These are phyloP conservation scores for Seriola quinqueradiata DNA, from an alignment of 2,113 vertebrate species.

Conservation along the genomic window DNA sequence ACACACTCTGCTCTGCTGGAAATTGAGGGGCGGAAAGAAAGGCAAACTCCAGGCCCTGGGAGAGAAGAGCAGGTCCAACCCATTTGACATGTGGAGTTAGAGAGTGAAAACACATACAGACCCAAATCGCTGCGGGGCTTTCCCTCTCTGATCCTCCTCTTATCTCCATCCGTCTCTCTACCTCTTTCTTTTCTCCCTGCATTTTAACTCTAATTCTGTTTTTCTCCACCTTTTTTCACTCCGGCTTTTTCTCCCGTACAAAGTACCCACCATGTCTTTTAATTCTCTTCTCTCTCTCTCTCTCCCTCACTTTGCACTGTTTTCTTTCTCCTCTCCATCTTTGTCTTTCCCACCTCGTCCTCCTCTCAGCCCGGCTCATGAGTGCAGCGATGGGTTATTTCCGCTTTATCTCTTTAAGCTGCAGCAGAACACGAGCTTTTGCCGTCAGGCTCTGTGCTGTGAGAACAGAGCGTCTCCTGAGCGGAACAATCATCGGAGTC, in stretches of 20 bases:
- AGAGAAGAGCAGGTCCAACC: slow-evolving; percentile 50
- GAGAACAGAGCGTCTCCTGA: slow-evolving; percentile 19
- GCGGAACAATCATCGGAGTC: slow-evolving; percentile 18
- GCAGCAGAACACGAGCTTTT: slow-evolving; percentile 49
- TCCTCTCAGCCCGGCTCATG: slow-evolving; percentile 22
- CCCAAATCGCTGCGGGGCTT: slow-evolving; percentile 28
- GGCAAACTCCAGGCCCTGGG: slow-evolving; percentile 36
- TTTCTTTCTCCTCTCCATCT: neutral
- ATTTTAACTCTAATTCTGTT: slow-evolving; percentile 8
- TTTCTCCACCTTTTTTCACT: neutral
- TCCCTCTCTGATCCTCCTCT: slow-evolving; percentile 44
- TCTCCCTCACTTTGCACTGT: neutral
- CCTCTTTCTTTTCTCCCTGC: neutral
- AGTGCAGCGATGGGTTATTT: slow-evolving; percentile 37
- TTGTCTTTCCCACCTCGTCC: slow-evolving; percentile 14
- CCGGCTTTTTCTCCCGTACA: neutral
- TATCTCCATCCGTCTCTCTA: slow-evolving; percentile 15
- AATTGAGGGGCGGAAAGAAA: slow-evolving; percentile 46
- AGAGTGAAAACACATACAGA: slow-evolving; percentile 45
- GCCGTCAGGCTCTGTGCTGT: slow-evolving; percentile 29
- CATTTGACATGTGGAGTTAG: slow-evolving; percentile 62
- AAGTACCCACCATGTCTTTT: neutral
- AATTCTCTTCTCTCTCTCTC: too few relatives aligned
- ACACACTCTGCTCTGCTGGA: slow-evolving; percentile 56
- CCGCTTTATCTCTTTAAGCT: slow-evolving; percentile 57